Conservation (phyloP, 1,140 invertebrate genomes). For the Anthonomus grandis region DNA sequence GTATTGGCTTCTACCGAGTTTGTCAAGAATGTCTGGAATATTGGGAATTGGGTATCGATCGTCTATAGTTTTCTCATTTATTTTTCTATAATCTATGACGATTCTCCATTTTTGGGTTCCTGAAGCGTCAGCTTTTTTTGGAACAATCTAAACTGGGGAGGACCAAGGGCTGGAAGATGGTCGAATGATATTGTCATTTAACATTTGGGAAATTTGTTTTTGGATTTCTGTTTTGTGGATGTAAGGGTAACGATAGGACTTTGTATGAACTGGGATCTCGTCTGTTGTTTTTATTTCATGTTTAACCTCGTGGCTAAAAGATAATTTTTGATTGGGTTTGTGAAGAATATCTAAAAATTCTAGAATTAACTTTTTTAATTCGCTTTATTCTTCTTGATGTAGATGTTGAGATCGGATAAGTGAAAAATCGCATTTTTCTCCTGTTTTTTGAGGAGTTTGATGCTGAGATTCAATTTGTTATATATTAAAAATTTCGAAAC, state of each 20-base stretch:
- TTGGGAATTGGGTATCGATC: slow-evolving; percentile 55
- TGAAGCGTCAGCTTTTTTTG: slow-evolving; percentile 33
- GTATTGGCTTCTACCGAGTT: slow-evolving; percentile 40
- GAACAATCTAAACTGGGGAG: slow-evolving; percentile 43
- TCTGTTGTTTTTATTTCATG: slow-evolving; percentile 38
- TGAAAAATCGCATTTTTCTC: too few species aligned
- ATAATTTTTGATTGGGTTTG: slow-evolving; percentile 20
- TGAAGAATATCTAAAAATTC: slow-evolving; percentile 30
- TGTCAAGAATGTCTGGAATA: slow-evolving; percentile 50
- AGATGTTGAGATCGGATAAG: too few species aligned
- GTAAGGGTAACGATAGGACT: slow-evolving; percentile 42
- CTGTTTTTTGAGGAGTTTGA: too few species aligned
- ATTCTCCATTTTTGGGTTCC: slow-evolving; percentile 41
- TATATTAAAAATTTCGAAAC: too few species aligned
- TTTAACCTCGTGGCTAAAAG: slow-evolving; percentile 27
- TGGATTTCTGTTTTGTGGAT: slow-evolving; percentile 35
- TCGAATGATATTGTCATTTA: slow-evolving; percentile 37
- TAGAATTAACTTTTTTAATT: too few species aligned
- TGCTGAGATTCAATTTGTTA: too few species aligned
- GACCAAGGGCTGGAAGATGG: slow-evolving; percentile 45
- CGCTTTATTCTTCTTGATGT: too few species aligned
- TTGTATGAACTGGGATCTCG: slow-evolving; percentile 40
- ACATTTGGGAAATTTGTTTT: slow-evolving; percentile 36
- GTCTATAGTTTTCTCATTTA: slow-evolving; percentile 47
- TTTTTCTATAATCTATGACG: slow-evolving; percentile 47